Conservation (phyloP, 2,113 vertebrate genomes). For the Platichthys flesus region DNA sequence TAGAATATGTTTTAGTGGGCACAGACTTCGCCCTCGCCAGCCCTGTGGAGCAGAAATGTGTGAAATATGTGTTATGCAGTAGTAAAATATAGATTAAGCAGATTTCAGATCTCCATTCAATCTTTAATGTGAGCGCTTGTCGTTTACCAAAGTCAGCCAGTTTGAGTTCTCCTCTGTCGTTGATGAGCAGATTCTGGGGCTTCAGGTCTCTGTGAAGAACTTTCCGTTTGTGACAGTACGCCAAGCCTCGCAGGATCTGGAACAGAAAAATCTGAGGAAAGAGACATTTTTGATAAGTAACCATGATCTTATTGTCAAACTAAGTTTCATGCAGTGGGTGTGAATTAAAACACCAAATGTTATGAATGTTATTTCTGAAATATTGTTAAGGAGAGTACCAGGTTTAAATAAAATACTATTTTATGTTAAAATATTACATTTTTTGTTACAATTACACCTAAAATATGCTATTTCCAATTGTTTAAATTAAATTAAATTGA, state of each 20-base stretch:
- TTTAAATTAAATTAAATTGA: neutral
- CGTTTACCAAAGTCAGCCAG: conserved; percentile 89
- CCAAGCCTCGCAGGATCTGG: conserved; percentile 88
- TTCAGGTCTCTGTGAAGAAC: conserved; percentile 92
- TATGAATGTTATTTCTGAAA: too few relatives aligned
- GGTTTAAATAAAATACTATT: too few relatives aligned
- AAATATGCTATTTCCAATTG: neutral
- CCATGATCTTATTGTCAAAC: neutral
- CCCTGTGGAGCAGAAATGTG: conserved; percentile 78
- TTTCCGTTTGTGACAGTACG: conserved; percentile 89
- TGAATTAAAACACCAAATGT: too few relatives aligned
- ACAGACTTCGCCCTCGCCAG: conserved; percentile 95
- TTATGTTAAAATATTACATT: too few relatives aligned
- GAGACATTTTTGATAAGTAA: conserved; percentile 5
- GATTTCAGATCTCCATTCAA: too few relatives aligned
- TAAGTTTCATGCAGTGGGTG: too few relatives aligned
- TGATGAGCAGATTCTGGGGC: conserved; percentile 91
- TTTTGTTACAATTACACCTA: too few relatives aligned
- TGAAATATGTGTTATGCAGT: neutral
- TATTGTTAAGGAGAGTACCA: too few relatives aligned
- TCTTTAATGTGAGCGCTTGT: neutral
- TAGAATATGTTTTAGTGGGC: conserved; percentile 96
- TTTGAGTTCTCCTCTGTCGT: conserved; percentile 90
- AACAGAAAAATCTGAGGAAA: conserved; percentile 83
- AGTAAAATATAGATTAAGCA: neutral